Evolutionary conservation across 2,888 invertebrate species (phyloP), one percentile per base, ranked within the genome.

Genomic region (Ochropacha duplaris): DNA sequence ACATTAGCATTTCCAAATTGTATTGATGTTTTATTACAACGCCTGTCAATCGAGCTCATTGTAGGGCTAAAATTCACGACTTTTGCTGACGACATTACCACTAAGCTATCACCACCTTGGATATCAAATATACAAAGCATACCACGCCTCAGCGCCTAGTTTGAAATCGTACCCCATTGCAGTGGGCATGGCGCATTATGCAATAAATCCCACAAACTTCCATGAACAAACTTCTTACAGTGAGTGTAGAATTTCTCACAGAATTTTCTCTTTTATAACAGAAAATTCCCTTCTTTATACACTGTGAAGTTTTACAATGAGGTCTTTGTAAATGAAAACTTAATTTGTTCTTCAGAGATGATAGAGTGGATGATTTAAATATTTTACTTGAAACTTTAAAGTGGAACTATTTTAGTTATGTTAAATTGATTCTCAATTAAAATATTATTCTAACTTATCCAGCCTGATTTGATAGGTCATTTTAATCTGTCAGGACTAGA

Each of bases 121-220:
- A 4, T 34, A 34, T n/a, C 16, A n/a, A 39, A 16, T 16, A 49
- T 49, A 22, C 49, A 22, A 14, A 49, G 24, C 49, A 22, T 12
- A 2, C 22, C 50, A 6, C 14, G n/a, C 8, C 12, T n/a, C 26
- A 50, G 24, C 28, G 8, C 28, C n/a, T n/a, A 51, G 28, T 50
- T 54, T 28, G 19, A 58, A 61, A 60, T 49, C 16, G 31, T 39
- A 57, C 60, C 36, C 55, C 58, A 44, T 52, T 66, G 69, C 68
- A 70, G 55, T 57, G 51, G 58, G 56, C 44, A 54, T 34, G 49
- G 55, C 68, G 66, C 69, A 66, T 72, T 66, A 71, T 69, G 64
- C 68, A 73, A 76, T 74, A 75, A 75, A 75, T 72, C 66, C 63
- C 52, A 24, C 61, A 57, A 72, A 74, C 71, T 73, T 70, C 54